These are phyloP conservation scores for Butorides virescens DNA, from an alignment of 2,113 vertebrate species.

Conservation along the genomic window DNA sequence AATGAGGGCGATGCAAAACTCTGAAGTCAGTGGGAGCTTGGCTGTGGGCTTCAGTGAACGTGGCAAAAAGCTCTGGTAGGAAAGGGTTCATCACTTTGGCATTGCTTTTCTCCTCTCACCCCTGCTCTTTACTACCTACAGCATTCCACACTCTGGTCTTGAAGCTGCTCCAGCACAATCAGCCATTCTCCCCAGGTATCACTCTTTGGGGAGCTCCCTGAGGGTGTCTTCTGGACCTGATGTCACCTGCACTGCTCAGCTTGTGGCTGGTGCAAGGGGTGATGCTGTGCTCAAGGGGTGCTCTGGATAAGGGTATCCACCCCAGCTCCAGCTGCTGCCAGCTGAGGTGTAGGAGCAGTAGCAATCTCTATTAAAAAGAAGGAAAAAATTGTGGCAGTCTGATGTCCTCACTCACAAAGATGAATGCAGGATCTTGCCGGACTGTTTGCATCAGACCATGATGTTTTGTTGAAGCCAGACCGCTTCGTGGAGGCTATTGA, in stretches of 20 bases:
- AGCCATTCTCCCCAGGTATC: fast-evolving
- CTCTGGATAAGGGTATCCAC: background rate
- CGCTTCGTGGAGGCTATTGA: background rate
- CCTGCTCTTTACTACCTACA: background rate
- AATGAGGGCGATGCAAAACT: background rate
- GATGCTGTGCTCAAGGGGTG: background rate
- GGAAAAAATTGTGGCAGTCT: background rate
- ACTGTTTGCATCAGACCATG: background rate
- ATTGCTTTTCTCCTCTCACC: background rate
- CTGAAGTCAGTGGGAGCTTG: background rate
- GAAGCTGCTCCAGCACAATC: background rate
- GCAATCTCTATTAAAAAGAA: background rate
- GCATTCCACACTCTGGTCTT: background rate
- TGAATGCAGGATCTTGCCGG: background rate
- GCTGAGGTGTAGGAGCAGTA: background rate
- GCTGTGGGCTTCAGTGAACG: background rate
- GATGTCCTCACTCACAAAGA: background rate
- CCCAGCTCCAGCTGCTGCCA: background rate
- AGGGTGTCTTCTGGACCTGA: background rate
- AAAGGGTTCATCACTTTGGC: background rate
- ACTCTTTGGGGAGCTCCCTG: background rate
- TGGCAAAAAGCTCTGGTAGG: background rate
- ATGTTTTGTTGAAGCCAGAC: background rate
- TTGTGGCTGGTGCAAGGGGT: background rate
- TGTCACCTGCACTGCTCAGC: background rate